Percentiles rank a stretch among this genome's conserved stretches.
Conservation (phyloP, 2,113 vertebrate genomes). For the Tupaia chinensis region DNA sequence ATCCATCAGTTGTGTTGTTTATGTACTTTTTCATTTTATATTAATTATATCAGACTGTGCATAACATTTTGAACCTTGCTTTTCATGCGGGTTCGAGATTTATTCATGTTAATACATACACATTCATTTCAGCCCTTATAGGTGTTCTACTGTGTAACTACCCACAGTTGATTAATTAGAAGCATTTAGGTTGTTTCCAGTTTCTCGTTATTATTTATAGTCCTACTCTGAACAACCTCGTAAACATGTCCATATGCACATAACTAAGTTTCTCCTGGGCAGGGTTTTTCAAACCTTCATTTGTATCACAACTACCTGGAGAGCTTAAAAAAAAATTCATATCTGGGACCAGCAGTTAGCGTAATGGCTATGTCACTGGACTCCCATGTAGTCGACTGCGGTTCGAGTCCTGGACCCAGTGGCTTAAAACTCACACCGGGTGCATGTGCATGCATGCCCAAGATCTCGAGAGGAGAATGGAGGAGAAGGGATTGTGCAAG, state of each 20-base stretch:
- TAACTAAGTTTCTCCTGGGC: neutral
- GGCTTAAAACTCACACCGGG: too few relatives aligned
- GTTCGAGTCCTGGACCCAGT: too few relatives aligned
- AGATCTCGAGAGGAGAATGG: too few relatives aligned
- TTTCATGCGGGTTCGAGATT: slow-evolving; percentile 1
- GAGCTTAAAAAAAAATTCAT: neutral
- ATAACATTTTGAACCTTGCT: neutral
- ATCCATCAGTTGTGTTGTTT: neutral
- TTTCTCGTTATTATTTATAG: neutral
- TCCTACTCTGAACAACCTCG: neutral
- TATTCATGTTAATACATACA: neutral
- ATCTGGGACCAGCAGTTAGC: too few relatives aligned
- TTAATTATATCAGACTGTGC: neutral
- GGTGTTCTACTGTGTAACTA: neutral
- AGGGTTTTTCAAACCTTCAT: neutral
- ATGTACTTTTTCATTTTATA: neutral
- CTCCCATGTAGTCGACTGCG: too few relatives aligned
- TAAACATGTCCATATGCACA: neutral
- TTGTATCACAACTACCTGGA: neutral
- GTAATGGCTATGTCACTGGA: too few relatives aligned
- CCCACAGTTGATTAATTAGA: neutral
- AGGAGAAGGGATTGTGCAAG: too few relatives aligned
- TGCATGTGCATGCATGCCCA: too few relatives aligned
- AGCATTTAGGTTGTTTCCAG: neutral
- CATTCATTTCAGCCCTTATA: neutral